A percentile compares a stretch with the other conserved stretches of the same genome.
phyloP scores from a whole-genome alignment of 2,888 invertebrate genomes.

The Stenodema calcarata region DNA sequence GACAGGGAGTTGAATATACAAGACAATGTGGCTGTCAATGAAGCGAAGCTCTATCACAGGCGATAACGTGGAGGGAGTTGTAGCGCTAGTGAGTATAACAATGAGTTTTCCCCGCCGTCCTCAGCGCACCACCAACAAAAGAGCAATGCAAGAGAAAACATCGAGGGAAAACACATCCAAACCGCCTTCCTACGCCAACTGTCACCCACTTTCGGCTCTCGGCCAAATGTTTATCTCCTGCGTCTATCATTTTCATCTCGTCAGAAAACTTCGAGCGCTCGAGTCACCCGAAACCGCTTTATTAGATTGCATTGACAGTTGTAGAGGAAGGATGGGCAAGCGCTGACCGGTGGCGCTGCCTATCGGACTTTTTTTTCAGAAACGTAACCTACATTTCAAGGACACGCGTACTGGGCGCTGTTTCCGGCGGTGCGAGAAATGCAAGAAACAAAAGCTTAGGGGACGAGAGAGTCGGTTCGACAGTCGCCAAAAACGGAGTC shows the following conservation, averaged over 20 bases:
- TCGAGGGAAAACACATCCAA: conserved; percentile 41
- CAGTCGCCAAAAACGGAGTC: too few species aligned
- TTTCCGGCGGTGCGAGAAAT: not conserved
- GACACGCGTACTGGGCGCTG: not conserved
- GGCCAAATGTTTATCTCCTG: conserved; percentile 35
- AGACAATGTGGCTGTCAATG: conserved; percentile 39
- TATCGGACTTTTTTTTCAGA: not conserved
- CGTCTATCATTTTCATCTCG: conserved; percentile 46
- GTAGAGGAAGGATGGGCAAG: not conserved
- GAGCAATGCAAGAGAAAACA: conserved; percentile 34
- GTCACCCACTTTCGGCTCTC: conserved; percentile 37
- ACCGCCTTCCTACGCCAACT: conserved; percentile 40
- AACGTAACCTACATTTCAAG: conserved; percentile 29
- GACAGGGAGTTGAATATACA: conserved; percentile 26
- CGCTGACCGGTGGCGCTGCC: not conserved
- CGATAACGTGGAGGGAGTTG: not conserved
- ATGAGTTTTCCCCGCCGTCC: not conserved
- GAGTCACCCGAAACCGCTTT: not conserved
- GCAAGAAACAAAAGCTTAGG: not conserved
- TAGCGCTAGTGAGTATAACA: conserved; percentile 24
- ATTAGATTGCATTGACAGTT: conserved; percentile 24
- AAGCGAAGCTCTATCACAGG: conserved; percentile 22
- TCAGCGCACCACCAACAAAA: conserved; percentile 27
- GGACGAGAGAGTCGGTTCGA: too few species aligned
- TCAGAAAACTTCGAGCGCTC: conserved; percentile 34